phyloP scores from a whole-genome alignment of 2,797 vertebrate genomes.

The Sebastes reedi region DNA sequence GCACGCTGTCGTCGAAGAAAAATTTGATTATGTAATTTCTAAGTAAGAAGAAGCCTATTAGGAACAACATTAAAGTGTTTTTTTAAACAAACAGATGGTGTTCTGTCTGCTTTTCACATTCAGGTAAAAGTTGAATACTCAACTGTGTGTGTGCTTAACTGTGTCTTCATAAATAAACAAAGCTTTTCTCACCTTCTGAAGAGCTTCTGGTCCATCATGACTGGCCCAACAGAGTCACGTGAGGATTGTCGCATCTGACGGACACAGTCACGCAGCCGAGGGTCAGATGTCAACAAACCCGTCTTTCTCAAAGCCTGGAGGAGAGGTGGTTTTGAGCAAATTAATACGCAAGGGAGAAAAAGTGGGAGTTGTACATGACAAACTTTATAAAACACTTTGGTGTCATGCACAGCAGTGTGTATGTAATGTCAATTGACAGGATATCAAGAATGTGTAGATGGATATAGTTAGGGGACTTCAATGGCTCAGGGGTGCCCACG shows the following conservation, averaged over 20 bases:
- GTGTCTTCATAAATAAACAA: conserved; percentile 16
- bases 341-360: not conserved
- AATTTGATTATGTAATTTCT: not conserved
- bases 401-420: not conserved
- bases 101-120: not conserved
- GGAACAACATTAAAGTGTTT: not conserved
- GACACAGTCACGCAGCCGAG: conserved; percentile 88
- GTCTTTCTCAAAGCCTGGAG: conserved; percentile 87
- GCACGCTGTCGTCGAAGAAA: not conserved
- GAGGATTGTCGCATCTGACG: conserved; percentile 80
- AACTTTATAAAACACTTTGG: not conserved
- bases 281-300: conserved; percentile 89
- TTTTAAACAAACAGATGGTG: not conserved
- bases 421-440: conserved; percentile 1
- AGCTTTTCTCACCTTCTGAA: conserved; percentile 84
- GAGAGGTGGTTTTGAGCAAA: not conserved
- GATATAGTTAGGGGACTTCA: not conserved
- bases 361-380: not conserved
- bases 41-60: not conserved
- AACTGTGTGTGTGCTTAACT: not conserved
- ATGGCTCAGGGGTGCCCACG: conserved; percentile 1
- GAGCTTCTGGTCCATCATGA: conserved; percentile 88
- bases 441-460: not conserved
- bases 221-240: conserved; percentile 78
- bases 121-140: not conserved